phyloP scores from a whole-genome alignment of 1,140 invertebrate species.

The Araneus ventricosus region DNA sequence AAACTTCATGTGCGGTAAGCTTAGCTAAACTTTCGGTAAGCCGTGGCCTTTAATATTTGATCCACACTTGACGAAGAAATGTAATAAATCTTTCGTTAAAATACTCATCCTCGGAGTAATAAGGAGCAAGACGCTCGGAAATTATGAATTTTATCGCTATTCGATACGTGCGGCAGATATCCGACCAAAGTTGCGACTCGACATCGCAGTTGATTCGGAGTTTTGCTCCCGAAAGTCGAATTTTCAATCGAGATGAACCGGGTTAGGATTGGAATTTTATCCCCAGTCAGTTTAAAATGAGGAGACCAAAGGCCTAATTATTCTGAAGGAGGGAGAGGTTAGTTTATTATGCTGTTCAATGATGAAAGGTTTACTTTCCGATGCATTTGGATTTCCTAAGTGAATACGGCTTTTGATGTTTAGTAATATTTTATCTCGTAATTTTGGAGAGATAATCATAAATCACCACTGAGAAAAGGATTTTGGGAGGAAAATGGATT shows the following conservation, averaged over 20 bases:
- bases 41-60: constrained; percentile 35
- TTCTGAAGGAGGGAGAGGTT: not conserved
- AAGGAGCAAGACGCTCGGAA: not conserved
- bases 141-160: constrained; percentile 42
- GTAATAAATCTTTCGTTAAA: constrained; percentile 36
- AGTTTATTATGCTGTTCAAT: not conserved
- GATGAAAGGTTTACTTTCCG: no score
- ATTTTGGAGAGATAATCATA: no score
- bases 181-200: not conserved
- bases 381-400: no score
- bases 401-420: no score
- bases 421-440: no score
- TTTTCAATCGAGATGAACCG: not conserved
- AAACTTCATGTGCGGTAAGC: not conserved
- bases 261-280: constrained; percentile 3
- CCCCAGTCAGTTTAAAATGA: not conserved
- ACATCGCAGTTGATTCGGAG: not conserved
- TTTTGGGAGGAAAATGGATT: no score
- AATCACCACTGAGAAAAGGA: no score
- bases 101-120: constrained; percentile 30
- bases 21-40: not conserved
- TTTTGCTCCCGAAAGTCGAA: not conserved
- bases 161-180: constrained; percentile 1
- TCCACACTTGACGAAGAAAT: constrained; percentile 27
- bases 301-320: not conserved